phyloP scores from a whole-genome alignment of 1,140 invertebrate species.

The Pemphigus obesinymphae region DNA sequence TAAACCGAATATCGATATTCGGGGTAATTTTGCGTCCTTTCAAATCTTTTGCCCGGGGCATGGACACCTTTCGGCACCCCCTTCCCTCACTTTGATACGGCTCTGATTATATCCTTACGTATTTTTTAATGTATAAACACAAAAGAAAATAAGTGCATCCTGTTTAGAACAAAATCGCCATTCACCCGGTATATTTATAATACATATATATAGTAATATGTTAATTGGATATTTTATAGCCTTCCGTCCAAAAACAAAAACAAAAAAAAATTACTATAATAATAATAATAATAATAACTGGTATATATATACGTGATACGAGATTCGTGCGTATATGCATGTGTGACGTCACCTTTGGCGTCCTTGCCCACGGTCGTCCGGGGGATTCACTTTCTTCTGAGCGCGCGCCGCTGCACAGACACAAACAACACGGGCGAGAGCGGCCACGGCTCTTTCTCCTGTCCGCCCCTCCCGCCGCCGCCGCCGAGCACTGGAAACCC shows the following conservation, averaged over 20 bases:
- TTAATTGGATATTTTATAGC: no score
- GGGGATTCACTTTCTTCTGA: constrained; percentile 35
- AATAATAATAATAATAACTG: neutral
- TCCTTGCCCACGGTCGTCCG: constrained; percentile 39
- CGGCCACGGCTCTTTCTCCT: constrained; percentile 8
- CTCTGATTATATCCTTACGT: no score
- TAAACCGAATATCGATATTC: no score
- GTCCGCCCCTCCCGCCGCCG: neutral
- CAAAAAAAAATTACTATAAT: neutral
- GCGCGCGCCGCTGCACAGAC: neutral
- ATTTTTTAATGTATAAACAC: no score
- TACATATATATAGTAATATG: neutral
- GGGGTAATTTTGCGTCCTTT: no score
- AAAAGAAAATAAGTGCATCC: no score
- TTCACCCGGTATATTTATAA: neutral
- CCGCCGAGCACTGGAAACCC: neutral
- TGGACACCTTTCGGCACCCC: no score
- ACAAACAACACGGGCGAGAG: neutral
- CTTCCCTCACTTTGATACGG: no score
- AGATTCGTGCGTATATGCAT: neutral
- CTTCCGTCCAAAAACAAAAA: neutral
- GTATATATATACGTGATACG: neutral
- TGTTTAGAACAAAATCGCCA: no score
- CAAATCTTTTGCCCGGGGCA: no score
- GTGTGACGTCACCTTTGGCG: constrained; percentile 30